A percentile compares a stretch with the other conserved stretches of the same genome.
These are phyloP conservation scores for Desmophyllum pertusum DNA, from an alignment of 92 coral and sea anemone species.

Conservation along the genomic window DNA sequence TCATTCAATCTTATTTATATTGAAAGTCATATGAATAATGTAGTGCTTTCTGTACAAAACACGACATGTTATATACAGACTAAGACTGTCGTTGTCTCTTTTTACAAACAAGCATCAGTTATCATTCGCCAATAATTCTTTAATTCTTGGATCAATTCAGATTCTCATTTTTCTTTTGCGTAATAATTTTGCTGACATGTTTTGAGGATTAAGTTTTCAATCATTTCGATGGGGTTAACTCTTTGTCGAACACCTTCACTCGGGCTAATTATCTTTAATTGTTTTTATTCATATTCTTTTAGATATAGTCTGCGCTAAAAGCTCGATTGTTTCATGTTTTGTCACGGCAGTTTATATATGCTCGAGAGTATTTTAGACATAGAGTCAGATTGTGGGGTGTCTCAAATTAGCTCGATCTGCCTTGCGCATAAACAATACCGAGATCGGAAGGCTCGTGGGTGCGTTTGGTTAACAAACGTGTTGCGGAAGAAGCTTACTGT, in stretches of 20 bases:
- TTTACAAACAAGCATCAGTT: constrained; percentile 5
- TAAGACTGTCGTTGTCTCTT: background rate
- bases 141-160: background rate
- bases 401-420: background rate
- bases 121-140: background rate
- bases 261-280: constrained; percentile 17
- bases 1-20: no score
- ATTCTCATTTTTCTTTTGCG: constrained; percentile 9
- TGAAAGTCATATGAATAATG: background rate
- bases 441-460: background rate
- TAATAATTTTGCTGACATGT: constrained; percentile 2
- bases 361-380: background rate
- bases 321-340: background rate
- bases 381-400: background rate
- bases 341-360: background rate
- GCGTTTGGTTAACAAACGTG: background rate
- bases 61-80: background rate
- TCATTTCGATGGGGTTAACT: background rate
- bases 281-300: constrained; percentile 19
- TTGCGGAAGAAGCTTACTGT: background rate
- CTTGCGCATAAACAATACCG: background rate
- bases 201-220: constrained; percentile 25
- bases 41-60: background rate
- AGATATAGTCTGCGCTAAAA: background rate
- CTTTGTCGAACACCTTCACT: background rate